A percentile compares a stretch with the other conserved stretches of the same genome.
phyloP scores from a whole-genome alignment of 2,888 invertebrate species.

The Aplocera efformata region DNA sequence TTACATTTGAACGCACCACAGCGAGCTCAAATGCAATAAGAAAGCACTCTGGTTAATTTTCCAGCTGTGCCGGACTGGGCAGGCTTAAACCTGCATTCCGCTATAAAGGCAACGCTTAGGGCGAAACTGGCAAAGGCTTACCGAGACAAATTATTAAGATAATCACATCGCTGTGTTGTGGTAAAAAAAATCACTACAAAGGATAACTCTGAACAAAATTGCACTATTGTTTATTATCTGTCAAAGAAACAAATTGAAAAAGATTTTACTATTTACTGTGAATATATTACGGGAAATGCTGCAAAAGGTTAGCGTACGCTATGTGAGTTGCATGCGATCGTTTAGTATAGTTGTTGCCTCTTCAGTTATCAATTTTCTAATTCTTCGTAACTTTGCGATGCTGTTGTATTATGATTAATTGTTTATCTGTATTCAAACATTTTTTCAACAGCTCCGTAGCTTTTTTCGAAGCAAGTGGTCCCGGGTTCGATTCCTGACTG shows the following conservation, averaged over 20 bases:
- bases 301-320: too few species aligned
- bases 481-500: too few species aligned
- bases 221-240: slow-evolving; percentile 34
- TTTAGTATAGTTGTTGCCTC: too few species aligned
- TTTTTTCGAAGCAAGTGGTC: too few species aligned
- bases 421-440: too few species aligned
- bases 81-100: slow-evolving; percentile 35
- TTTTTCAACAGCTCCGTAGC: too few species aligned
- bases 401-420: too few species aligned
- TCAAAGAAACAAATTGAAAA: slow-evolving; percentile 30
- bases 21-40: slow-evolving; percentile 61
- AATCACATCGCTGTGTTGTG: slow-evolving; percentile 43
- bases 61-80: slow-evolving; percentile 39
- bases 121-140: slow-evolving; percentile 9
- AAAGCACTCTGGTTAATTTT: slow-evolving; percentile 66
- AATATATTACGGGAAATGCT: not conserved
- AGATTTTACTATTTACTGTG: slow-evolving; percentile 6
- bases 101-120: slow-evolving; percentile 34
- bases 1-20: slow-evolving; percentile 46
- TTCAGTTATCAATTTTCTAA: too few species aligned
- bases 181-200: slow-evolving; percentile 38
- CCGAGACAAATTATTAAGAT: slow-evolving; percentile 47
- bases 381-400: too few species aligned
- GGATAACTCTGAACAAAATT: slow-evolving; percentile 29
- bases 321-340: too few species aligned